These are phyloP conservation scores for Zootoca vivipara DNA, from an alignment of 2,113 vertebrate genomes.

Conservation along the genomic window DNA sequence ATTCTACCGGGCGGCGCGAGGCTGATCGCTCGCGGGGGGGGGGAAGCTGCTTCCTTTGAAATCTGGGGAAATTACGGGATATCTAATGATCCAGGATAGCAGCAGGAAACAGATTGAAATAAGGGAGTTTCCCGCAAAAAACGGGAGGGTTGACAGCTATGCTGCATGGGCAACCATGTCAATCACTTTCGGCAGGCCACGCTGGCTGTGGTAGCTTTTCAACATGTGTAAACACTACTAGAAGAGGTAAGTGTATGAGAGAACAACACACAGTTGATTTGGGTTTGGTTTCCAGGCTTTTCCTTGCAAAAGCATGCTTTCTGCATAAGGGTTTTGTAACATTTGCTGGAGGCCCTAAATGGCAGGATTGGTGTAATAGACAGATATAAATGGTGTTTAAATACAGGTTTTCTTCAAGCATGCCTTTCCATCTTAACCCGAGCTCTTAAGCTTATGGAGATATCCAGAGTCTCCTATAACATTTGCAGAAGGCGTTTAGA, in stretches of 20 bases:
- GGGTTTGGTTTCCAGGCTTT: neutral
- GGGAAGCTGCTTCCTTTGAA: no score
- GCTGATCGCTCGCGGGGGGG: no score
- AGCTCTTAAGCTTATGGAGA: neutral
- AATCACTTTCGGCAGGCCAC: no score
- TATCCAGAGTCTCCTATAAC: neutral
- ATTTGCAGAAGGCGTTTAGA: neutral
- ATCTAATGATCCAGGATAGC: no score
- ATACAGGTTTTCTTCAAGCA: neutral
- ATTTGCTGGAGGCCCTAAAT: neutral
- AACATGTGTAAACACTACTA: no score
- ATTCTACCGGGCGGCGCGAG: no score
- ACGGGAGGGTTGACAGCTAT: no score
- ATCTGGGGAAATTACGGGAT: no score
- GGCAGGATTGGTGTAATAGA: neutral
- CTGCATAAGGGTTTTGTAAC: neutral
- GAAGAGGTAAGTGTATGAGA: neutral
- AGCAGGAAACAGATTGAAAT: no score
- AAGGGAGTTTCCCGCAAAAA: no score
- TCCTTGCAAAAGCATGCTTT: no score
- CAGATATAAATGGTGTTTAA: neutral
- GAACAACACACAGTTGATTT: neutral
- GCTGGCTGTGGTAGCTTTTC: neutral
- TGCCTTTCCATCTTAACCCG: neutral
- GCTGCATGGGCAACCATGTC: neutral